Evolutionary conservation across 2,797 vertebrate species (phyloP).

Genomic region (Lepus oiostolus): DNA sequence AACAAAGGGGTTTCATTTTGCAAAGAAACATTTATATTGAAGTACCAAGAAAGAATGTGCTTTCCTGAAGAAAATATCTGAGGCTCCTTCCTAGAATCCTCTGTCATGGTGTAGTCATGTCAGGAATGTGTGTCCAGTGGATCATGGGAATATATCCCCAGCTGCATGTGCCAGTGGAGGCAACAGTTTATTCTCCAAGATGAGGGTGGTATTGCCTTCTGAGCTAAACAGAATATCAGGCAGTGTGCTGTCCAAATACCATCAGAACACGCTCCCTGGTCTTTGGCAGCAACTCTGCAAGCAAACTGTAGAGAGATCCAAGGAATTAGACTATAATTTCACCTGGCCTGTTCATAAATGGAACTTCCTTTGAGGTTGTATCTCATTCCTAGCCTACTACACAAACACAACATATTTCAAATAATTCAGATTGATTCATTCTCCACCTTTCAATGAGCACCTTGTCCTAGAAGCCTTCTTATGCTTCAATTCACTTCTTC

Average conservation of each 20-base stretch:
- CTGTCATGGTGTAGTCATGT: background rate
- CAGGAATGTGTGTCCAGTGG: background rate
- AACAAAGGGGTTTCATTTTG: constrained; percentile 16
- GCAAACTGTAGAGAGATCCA: background rate
- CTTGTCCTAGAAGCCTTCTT: background rate
- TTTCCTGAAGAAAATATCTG: background rate
- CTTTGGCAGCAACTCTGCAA: background rate
- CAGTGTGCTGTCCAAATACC: background rate
- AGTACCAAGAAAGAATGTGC: background rate
- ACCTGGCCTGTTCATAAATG: background rate
- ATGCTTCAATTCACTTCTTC: background rate
- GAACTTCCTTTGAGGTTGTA: background rate
- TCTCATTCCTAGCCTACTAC: background rate
- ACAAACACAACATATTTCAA: background rate
- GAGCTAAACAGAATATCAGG: background rate
- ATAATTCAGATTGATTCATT: background rate
- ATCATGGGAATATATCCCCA: background rate
- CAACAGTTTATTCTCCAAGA: constrained; percentile 15
- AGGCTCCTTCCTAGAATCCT: background rate
- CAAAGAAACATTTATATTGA: constrained; percentile 4
- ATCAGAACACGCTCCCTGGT: background rate
- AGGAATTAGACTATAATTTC: background rate
- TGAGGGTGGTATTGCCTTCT: background rate
- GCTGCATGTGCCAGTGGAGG: background rate
- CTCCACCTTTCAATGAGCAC: background rate